Evolutionary conservation across 2,797 vertebrate species (phyloP), one percentile per base, ranked within the genome.

Genomic region (Pachyuromys duprasi): DNA sequence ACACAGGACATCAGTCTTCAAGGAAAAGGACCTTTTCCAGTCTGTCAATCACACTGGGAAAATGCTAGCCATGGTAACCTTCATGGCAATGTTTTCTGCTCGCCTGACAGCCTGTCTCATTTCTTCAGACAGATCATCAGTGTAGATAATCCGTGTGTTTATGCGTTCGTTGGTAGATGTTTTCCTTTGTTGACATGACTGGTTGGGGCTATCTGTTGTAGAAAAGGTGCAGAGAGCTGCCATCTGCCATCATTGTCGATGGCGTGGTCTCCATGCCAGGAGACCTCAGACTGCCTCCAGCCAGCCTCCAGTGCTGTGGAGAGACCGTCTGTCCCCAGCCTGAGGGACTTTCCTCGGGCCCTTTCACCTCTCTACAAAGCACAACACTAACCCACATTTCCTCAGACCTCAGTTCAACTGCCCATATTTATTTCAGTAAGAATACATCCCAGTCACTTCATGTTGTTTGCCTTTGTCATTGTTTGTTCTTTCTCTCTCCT

Each of bases 351-450:
- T 33, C 89, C 89, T 95, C 83, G 2, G 89, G 79, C 67, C 84
- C 90, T 95, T 82, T 96, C 97, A 98, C 97, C 96, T 98, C 97
- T 98, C 97, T 98, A 97, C 97, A 98, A 98, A 98, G 98, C 98
- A 98, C 99, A 99, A 99, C 98, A 98, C 98, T 99, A 98, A 99
- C 97, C 97, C 97, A 97, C 96, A 97, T 97, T 98, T 97, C 97
- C 96, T 98, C 97, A 95, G 92, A 97, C 97, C 97, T 98, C 98
- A 86, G 93, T 97, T 97, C 95, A 98, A 97, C 97, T 97, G 98
- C 96, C 98, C 98, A 98, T 99, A 98, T 98, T 99, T 98, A 99
- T 99, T 99, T 98, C 97, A 95, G 12, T 96, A 75, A 97, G 75
- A 97, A 87, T 95, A 95, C 93, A 90, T 93, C 95, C 96, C 63